Evolutionary conservation across 2,797 vertebrate genomes (phyloP).

Genomic region (Sphenodon punctatus): DNA sequence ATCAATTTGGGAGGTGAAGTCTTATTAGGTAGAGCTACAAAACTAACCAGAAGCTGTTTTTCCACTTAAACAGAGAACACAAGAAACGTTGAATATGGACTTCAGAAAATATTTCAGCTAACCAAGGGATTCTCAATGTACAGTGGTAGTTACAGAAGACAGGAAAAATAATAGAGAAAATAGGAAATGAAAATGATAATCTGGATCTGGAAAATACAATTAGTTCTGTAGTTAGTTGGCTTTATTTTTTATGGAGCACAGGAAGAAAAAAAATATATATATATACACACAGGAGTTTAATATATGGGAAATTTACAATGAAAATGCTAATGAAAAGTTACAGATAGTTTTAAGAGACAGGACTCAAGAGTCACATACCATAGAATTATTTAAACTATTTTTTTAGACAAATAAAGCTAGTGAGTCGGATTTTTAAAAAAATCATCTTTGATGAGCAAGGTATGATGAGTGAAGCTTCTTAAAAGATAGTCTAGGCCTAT

Average conservation of each 20-base stretch:
- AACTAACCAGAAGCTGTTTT: not conserved
- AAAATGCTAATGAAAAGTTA: not conserved
- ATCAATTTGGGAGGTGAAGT: not conserved
- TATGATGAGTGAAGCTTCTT: not conserved
- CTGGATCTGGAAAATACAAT: not conserved
- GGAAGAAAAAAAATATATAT: constrained; percentile 7
- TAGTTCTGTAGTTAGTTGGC: constrained; percentile 5
- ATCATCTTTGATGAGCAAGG: not conserved
- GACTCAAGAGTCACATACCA: too few relatives aligned
- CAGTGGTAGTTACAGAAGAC: not conserved
- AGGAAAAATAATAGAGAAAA: not conserved
- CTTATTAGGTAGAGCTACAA: not conserved
- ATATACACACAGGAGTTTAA: not conserved
- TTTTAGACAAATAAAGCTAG: not conserved
- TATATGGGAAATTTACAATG: not conserved
- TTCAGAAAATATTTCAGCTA: not conserved
- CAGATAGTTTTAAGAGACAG: constrained; percentile 5
- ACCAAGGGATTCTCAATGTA: not conserved
- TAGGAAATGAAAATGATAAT: not conserved
- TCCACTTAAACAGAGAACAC: not conserved
- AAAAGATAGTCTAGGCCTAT: too few relatives aligned
- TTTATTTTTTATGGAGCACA: constrained; percentile 2
- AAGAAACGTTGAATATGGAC: constrained; percentile 6
- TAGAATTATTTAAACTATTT: accelerated
- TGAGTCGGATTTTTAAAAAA: not conserved